A percentile compares a stretch with the other conserved stretches of the same genome.
Evolutionary conservation across 2,113 vertebrate genomes (phyloP).

Genomic region (Callithrix jacchus): DNA sequence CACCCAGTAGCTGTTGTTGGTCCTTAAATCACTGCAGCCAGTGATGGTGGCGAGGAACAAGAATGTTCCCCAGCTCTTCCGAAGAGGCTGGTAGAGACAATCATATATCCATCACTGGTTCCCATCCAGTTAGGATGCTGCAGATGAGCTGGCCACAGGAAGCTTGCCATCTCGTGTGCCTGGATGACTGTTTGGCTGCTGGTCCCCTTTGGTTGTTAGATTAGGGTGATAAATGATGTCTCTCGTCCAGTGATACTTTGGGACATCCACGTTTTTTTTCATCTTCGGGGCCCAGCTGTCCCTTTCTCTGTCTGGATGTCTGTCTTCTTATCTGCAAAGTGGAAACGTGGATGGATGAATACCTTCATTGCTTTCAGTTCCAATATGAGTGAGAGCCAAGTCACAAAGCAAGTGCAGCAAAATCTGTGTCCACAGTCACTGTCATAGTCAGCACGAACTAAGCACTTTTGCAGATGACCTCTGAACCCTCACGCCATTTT

Average conservation of each 20-base stretch:
- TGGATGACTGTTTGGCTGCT: not conserved
- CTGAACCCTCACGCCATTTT: not conserved
- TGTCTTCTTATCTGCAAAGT: not conserved
- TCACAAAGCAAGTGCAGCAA: not conserved
- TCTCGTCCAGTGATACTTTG: too few species aligned
- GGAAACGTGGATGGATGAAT: not conserved
- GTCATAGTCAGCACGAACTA: rapidly evolving
- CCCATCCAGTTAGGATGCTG: not conserved
- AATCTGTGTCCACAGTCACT: not conserved
- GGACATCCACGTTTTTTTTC: too few species aligned
- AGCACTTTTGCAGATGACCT: not conserved
- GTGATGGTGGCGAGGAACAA: not conserved
- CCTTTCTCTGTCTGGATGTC: not conserved
- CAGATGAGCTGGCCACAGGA: not conserved
- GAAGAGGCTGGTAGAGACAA: not conserved
- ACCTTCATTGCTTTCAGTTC: not conserved
- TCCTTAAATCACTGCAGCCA: not conserved
- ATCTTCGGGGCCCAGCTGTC: too few species aligned
- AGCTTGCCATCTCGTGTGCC: not conserved
- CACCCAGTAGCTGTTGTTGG: not conserved
- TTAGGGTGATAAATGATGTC: too few species aligned
- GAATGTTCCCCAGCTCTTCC: not conserved
- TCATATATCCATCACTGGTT: not conserved
- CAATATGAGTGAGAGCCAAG: not conserved
- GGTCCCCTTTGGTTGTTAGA: too few species aligned